Evolutionary conservation across 2,113 vertebrate genomes (phyloP), one percentile per base, ranked within the genome.

Genomic region (Gobiocypris rarus): DNA sequence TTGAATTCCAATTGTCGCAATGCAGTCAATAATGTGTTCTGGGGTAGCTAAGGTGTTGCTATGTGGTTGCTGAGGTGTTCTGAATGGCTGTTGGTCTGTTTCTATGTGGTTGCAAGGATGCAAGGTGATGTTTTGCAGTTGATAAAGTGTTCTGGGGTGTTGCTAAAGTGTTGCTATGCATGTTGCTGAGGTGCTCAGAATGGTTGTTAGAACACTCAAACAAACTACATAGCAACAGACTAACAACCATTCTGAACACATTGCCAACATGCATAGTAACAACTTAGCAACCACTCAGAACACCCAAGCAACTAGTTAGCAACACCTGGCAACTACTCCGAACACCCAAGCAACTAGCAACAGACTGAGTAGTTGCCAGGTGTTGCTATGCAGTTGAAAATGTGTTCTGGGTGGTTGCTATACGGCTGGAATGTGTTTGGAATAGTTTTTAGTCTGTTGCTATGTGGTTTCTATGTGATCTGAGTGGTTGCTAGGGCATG

Each of bases 361-460:
- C 52, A 19, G 17, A 54, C n/a, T 24, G 6, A 58, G 17, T 2
- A 9, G 54, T 58, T 11, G n/a, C 9, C 8, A 59, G 56, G n/a
- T n/a, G 56, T n/a, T 26, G n/a, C 4, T 15, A 63, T 63, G 59
- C 4, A 28, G 3, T 11, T 28, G 59, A 5, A 34, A 34, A 34
- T 1, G 28, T 31, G 8, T 7, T 19, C 28, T 34, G 14, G 2
- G 15, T n/a, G 67, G 9, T n/a, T 41, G 19, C 67, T 43, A n/a
- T 13, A 10, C 0, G 0, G 4, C 38, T 71, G 19, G 3, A 8
- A n/a, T 7, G 56, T n/a, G 0, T 59, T 1, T 0, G 1, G 9
- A 59, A 59, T n/a, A n/a, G 22, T 24, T n/a, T 8, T 24, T 59
- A n/a, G n/a, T n/a, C 22, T 59, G n/a, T 24, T 59, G 19, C 56